phyloP scores from a whole-genome alignment of 2,797 vertebrate genomes.

The Mastacembelus armatus region DNA sequence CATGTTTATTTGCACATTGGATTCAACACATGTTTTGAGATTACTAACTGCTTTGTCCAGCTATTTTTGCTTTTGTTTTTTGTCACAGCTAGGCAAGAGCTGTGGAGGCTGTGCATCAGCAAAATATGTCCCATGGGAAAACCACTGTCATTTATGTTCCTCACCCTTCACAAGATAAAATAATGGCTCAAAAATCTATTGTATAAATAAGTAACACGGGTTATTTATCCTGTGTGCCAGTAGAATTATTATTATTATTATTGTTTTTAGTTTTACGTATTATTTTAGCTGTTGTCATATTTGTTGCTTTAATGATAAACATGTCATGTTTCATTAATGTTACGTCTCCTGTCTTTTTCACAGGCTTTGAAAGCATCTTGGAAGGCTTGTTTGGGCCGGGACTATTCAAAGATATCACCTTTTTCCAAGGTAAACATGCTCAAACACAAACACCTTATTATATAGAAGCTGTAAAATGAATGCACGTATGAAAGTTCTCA shows the following conservation, averaged over 20 bases:
- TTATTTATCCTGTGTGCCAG: background rate
- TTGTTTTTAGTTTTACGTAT: background rate
- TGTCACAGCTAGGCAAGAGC: background rate
- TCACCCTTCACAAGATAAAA: background rate
- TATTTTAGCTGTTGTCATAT: background rate
- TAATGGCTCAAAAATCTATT: background rate
- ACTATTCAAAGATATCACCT: constrained; percentile 95
- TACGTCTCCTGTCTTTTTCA: constrained; percentile 53
- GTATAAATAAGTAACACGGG: too few species aligned
- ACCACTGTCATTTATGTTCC: constrained; percentile 4
- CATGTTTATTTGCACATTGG: background rate
- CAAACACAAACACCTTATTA: background rate
- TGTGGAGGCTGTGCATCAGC: constrained; percentile 21
- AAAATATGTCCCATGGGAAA: constrained; percentile 13
- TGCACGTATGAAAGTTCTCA: background rate
- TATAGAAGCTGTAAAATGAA: too few species aligned
- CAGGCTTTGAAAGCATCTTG: constrained; percentile 99
- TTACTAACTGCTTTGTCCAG: constrained; percentile 3
- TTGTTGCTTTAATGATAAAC: constrained; percentile 30
- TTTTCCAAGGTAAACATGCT: constrained; percentile 91
- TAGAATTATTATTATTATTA: too few species aligned
- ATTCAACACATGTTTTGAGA: background rate
- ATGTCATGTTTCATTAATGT: constrained; percentile 2
- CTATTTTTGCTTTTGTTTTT: background rate
- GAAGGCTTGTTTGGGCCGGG: constrained; percentile 97